These are phyloP conservation scores for Chelonia mydas DNA, from an alignment of 2,797 vertebrate species.

Conservation along the genomic window DNA sequence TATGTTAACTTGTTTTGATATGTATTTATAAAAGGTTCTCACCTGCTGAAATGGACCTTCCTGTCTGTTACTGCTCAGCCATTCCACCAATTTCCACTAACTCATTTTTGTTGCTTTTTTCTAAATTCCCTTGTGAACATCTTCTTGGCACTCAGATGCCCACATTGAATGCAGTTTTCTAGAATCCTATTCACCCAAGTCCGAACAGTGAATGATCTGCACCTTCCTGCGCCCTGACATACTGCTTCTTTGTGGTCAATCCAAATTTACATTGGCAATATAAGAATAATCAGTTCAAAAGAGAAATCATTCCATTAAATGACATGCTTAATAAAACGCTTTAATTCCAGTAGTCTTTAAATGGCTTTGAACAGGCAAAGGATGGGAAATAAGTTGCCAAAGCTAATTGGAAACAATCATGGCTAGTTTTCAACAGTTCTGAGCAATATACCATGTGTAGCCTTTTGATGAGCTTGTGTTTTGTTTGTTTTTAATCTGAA, in stretches of 20 bases:
- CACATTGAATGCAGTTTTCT: background rate
- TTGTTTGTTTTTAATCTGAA: conserved; percentile 8
- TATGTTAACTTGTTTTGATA: background rate
- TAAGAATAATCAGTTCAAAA: conserved; percentile 26
- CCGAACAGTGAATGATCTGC: background rate
- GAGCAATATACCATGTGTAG: background rate
- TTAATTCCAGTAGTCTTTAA: background rate
- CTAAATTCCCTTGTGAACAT: conserved; percentile 24
- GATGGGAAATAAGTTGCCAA: conserved; percentile 23
- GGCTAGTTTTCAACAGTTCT: conserved; percentile 21
- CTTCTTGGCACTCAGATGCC: background rate
- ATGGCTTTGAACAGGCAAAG: background rate
- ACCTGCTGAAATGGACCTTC: background rate
- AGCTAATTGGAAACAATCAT: conserved; percentile 36
- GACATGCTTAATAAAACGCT: conserved; percentile 17
- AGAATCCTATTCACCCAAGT: background rate
- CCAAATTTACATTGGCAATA: conserved; percentile 23
- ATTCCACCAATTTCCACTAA: background rate
- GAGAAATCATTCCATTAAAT: conserved; percentile 33
- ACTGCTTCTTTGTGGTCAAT: background rate
- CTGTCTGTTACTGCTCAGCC: background rate
- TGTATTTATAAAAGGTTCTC: background rate
- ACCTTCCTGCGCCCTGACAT: background rate
- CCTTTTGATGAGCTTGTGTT: background rate
- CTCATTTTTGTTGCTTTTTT: background rate